Evolutionary conservation across 2,888 invertebrate species (phyloP).

Genomic region (Hanleya hanleyi): DNA sequence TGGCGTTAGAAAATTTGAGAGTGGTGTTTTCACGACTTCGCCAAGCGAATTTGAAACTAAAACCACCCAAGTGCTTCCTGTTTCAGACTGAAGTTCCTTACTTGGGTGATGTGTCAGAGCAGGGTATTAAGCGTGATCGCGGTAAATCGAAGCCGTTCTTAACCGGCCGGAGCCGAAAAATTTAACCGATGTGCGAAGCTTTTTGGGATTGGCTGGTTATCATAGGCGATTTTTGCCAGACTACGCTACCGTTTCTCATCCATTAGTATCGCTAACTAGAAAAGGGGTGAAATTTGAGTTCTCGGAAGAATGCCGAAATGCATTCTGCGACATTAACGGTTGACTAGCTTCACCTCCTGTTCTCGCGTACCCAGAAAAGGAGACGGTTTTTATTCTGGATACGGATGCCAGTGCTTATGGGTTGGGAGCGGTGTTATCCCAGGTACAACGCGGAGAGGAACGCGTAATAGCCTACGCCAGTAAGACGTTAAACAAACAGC

Average conservation of each 20-base stretch:
- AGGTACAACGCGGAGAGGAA: constrained; percentile 40
- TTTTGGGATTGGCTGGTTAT: constrained; percentile 23
- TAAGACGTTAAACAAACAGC: constrained; percentile 28
- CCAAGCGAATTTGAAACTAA: no score
- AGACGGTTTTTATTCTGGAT: constrained; percentile 39
- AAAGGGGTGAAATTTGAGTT: constrained; percentile 28
- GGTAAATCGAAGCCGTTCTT: not conserved
- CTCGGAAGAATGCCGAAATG: constrained; percentile 23
- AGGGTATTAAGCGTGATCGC: constrained; percentile 15
- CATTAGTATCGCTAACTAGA: constrained; percentile 16
- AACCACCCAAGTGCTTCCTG: constrained; percentile 44
- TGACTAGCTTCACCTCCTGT: constrained; percentile 28
- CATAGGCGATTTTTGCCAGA: constrained; percentile 29
- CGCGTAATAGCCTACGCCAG: constrained; percentile 41
- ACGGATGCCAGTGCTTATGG: constrained; percentile 42
- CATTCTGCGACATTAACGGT: constrained; percentile 27
- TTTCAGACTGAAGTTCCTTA: constrained; percentile 22
- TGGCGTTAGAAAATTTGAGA: no score
- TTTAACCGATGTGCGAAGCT: constrained; percentile 14
- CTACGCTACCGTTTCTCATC: not conserved
- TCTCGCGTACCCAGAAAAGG: constrained; percentile 24
- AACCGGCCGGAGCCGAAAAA: constrained; percentile 6
- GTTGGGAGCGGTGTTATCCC: constrained; percentile 43
- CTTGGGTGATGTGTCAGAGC: constrained; percentile 19
- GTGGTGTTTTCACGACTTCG: no score